Evolutionary conservation across 35 echinoderm and acorn worm genomes (phyloP), one percentile per base, ranked within the genome.

Genomic region (Anneissia japonica): DNA sequence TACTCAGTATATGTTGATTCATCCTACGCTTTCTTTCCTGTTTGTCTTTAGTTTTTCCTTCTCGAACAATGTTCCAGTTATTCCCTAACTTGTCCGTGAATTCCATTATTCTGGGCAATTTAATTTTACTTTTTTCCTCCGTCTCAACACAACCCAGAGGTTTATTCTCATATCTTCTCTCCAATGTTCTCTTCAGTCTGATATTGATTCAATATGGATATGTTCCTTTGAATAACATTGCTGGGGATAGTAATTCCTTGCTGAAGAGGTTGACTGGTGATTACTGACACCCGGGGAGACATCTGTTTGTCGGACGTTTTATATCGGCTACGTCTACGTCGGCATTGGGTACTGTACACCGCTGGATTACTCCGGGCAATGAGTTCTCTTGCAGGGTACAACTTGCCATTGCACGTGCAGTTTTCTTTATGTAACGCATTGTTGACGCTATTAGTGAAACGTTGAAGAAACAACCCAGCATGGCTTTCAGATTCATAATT

Each of bases 61-160:
- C 90, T 82, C 93, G 94, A 51, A 93, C 46, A 31, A 97, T 91
- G 78, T 97, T 93, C 94, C 94, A 97, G 36, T 91, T 93, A 56
- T 97, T 97, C 32, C 94, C 94, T 28, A 40, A 87, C 46, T 80
- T 51, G 77, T 97, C 94, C 32, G 78, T 88, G 82, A 97, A 90
- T 31, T 97, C 91, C 87, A 97, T 97, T 28, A 97, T 88, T 32
- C 74, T 93, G 0, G 94, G 94, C 33, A 96, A 76, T 34, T 87
- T 81, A 11, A 96, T 77, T 79, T 96, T 86, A n/a, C 78, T 86
- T 41, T 89, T 37, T 43, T 36, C 77, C 40, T 90, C 83, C 26
- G 40, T 45, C 16, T 45, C 40, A 45, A 45, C 40, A 16, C 40
- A 45, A 45, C 40, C 40, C 4, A 45, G 40, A 7, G 40, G 40